These are phyloP conservation scores for Micronycteris hirsuta DNA, from an alignment of 2,113 vertebrate genomes.

Conservation along the genomic window DNA sequence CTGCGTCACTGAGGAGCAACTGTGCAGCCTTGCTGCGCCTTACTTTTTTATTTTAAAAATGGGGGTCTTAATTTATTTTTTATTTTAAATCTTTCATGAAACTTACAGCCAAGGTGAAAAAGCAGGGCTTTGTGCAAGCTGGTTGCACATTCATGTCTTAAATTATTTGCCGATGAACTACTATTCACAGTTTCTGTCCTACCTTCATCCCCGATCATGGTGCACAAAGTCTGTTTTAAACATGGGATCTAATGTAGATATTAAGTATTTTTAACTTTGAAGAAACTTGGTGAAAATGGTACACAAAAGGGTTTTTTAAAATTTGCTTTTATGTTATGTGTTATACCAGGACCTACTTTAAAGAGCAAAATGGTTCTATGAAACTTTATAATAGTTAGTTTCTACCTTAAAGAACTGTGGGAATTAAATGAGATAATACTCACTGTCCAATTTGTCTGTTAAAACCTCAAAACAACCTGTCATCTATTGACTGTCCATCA, in stretches of 20 bases:
- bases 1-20: background rate
- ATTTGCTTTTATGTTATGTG: background rate
- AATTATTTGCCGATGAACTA: background rate
- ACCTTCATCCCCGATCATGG: background rate
- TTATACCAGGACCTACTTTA: background rate
- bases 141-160: background rate
- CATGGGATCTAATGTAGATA: background rate
- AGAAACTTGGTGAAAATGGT: background rate
- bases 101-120: background rate
- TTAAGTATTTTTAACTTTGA: background rate
- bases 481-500: too few relatives aligned
- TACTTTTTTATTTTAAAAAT: background rate
- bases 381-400: background rate
- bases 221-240: background rate
- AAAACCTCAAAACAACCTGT: background rate
- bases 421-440: background rate
- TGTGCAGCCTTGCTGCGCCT: background rate
- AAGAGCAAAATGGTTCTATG: background rate
- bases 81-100: constrained; percentile 1
- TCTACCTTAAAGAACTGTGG: background rate
- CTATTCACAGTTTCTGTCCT: background rate
- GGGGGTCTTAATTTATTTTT: background rate
- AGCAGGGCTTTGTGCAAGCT: background rate
- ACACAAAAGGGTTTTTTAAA: background rate
- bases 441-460: background rate